Percentiles rank a stretch among this genome's conserved stretches.
phyloP scores from a whole-genome alignment of 2,797 vertebrate species.

The Scyliorhinus canicula region DNA sequence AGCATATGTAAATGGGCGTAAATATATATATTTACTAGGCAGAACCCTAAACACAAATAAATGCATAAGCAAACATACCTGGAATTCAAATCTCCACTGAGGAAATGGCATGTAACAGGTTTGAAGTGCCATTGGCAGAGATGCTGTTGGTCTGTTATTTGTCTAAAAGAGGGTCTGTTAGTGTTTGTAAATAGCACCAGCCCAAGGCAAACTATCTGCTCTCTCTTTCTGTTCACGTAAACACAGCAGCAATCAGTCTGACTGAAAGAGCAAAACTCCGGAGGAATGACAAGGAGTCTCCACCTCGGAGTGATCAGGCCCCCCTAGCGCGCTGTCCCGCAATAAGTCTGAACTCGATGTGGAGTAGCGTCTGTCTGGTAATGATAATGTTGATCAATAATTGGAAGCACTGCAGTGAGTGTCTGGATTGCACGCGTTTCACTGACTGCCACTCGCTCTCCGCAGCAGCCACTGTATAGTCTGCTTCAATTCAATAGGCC shows the following conservation, averaged over 20 bases:
- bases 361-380: neutral
- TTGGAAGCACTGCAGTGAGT: neutral
- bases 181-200: neutral
- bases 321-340: neutral
- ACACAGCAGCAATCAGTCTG: neutral
- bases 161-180: neutral
- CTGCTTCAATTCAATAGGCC: slow-evolving; percentile 40
- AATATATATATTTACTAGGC: neutral
- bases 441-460: neutral
- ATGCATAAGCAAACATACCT: slow-evolving; percentile 44
- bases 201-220: neutral
- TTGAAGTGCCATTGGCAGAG: slow-evolving; percentile 45
- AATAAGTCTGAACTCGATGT: too few relatives aligned
- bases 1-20: neutral
- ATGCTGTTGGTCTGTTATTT: neutral
- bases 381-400: neutral
- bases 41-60: neutral
- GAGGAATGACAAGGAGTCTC: too few relatives aligned
- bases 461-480: neutral
- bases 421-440: neutral
- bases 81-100: slow-evolving; percentile 49
- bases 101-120: slow-evolving; percentile 42
- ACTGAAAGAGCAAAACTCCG: neutral
- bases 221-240: neutral
- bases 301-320: neutral